Percentiles rank a stretch among this genome's conserved stretches.
phyloP scores from a whole-genome alignment of 2,888 invertebrate species.

The Augochlorella aurata region DNA sequence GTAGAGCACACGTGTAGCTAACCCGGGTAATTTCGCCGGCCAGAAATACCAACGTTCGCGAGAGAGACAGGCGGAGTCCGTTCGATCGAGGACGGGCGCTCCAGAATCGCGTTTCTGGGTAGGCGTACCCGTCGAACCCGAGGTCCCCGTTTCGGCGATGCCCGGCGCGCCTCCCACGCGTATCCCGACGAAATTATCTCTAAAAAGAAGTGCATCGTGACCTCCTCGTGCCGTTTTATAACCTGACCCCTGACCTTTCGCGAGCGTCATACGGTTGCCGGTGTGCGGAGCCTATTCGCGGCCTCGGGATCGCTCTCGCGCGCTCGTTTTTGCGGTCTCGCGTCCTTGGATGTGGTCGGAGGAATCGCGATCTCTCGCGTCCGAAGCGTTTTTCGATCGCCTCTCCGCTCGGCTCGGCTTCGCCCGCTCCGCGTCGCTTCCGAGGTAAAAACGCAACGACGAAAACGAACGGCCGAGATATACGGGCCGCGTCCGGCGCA shows the following conservation, averaged over 20 bases:
- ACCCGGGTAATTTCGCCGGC: neutral
- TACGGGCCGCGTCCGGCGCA: neutral
- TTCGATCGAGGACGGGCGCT: too few species aligned
- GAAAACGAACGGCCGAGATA: constrained; percentile 8
- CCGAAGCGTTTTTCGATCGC: constrained; percentile 34
- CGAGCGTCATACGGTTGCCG: constrained; percentile 28
- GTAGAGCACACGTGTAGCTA: neutral
- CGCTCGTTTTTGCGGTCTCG: constrained; percentile 47
- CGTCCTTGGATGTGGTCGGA: neutral
- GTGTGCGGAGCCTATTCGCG: constrained; percentile 23
- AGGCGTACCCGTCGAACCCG: neutral
- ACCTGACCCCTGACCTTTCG: constrained; percentile 67
- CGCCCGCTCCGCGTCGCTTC: neutral
- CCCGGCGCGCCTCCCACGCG: constrained; percentile 22
- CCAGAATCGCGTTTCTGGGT: too few species aligned
- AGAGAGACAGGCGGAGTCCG: too few species aligned
- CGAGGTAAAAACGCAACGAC: constrained; percentile 12
- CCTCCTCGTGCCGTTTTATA: constrained; percentile 59
- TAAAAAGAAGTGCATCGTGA: constrained; percentile 57
- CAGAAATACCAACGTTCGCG: neutral
- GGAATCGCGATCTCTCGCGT: neutral
- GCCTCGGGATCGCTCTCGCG: constrained; percentile 17
- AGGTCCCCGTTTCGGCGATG: neutral
- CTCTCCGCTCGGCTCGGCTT: neutral
- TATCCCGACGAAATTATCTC: constrained; percentile 54